Evolutionary conservation across 2,888 invertebrate species (phyloP).

Genomic region (Torymus aiolomorphi): DNA sequence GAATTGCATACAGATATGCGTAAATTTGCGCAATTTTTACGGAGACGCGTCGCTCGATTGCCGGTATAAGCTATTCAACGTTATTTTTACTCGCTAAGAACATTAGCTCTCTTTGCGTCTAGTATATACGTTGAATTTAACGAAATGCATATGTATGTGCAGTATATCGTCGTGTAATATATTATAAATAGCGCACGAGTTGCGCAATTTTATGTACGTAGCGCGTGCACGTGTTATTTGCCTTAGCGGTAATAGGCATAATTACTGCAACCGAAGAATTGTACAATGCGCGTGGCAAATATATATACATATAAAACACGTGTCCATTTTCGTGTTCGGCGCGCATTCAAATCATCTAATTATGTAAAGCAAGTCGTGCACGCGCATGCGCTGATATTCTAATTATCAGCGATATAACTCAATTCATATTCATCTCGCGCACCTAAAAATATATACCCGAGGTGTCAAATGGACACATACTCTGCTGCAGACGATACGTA

Average conservation of each 20-base stretch:
- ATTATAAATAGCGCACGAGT: too few relatives aligned
- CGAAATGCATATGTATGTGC: too few relatives aligned
- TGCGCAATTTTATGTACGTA: not conserved
- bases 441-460: conserved; percentile 5
- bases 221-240: conserved; percentile 4
- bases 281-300: not conserved
- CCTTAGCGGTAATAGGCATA: conserved; percentile 23
- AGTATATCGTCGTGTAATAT: too few relatives aligned
- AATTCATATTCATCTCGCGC: conserved; percentile 31
- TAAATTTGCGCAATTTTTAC: too few relatives aligned
- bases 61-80: too few relatives aligned
- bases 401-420: conserved; percentile 34
- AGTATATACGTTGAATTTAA: too few relatives aligned
- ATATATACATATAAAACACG: not conserved
- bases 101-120: too few relatives aligned
- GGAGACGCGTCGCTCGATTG: too few relatives aligned
- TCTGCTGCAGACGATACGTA: too few relatives aligned
- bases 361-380: conserved; percentile 9
- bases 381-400: conserved; percentile 17
- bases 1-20: too few relatives aligned
- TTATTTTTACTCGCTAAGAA: too few relatives aligned
- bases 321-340: conserved; percentile 20
- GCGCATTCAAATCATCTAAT: conserved; percentile 38
- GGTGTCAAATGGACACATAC: too few relatives aligned
- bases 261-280: conserved; percentile 25